phyloP scores from a whole-genome alignment of 2,113 vertebrate genomes.

The Lepus timidus region DNA sequence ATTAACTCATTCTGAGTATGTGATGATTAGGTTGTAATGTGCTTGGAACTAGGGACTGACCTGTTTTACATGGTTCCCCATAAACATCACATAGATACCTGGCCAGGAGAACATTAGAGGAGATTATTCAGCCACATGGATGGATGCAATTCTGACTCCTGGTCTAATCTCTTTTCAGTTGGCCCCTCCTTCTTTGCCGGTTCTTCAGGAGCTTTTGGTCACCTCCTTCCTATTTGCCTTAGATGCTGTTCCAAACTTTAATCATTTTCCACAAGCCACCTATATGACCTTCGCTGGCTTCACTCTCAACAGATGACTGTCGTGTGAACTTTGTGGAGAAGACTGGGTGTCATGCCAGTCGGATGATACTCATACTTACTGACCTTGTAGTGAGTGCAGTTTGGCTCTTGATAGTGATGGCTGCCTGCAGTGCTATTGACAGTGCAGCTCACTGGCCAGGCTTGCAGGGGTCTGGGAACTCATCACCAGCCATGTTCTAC shows the following conservation, averaged over 20 bases:
- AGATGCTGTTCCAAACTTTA: background rate
- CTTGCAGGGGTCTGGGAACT: background rate
- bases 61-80: background rate
- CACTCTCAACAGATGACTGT: background rate
- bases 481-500: background rate
- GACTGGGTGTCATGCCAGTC: background rate
- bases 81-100: background rate
- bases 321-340: background rate
- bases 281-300: background rate
- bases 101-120: background rate
- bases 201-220: background rate
- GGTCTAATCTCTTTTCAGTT: background rate
- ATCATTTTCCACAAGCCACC: background rate
- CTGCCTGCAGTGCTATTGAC: background rate
- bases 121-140: fast-evolving
- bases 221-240: background rate
- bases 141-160: background rate
- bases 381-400: background rate
- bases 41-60: background rate
- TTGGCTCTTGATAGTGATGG: background rate
- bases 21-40: background rate
- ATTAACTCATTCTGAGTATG: conserved; percentile 52
- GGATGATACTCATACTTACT: background rate
- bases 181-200: background rate
- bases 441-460: background rate